These are phyloP conservation scores for Trachelus iudaicus DNA, from an alignment of 2,888 invertebrate species.

Conservation along the genomic window DNA sequence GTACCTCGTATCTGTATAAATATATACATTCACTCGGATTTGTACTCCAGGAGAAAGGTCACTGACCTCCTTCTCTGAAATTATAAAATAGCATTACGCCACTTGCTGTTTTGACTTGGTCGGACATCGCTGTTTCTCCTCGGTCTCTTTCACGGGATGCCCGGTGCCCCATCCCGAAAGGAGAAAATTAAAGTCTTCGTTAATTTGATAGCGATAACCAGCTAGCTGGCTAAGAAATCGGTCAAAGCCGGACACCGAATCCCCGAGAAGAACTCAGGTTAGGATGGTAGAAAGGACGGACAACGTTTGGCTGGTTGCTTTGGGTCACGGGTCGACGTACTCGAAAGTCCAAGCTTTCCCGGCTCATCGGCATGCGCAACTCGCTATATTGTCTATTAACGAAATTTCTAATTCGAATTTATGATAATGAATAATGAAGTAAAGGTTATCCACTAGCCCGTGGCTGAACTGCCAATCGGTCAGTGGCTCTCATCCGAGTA, in stretches of 20 bases:
- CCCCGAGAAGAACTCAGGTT: neutral
- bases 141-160: neutral
- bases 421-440: slow-evolving; percentile 43
- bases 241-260: neutral
- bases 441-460: slow-evolving; percentile 15
- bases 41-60: slow-evolving; percentile 25
- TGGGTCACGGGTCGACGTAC: slow-evolving; percentile 52
- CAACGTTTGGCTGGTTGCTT: slow-evolving; percentile 19
- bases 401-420: slow-evolving; percentile 58
- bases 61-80: slow-evolving; percentile 33
- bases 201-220: neutral
- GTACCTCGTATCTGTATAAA: neutral
- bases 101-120: slow-evolving; percentile 15
- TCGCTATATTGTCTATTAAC: slow-evolving; percentile 49
- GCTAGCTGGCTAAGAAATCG: neutral
- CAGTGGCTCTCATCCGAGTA: neutral
- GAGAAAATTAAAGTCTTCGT: neutral
- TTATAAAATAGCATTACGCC: slow-evolving; percentile 49
- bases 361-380: slow-evolving; percentile 47
- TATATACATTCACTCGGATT: slow-evolving; percentile 23
- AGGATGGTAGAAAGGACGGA: slow-evolving; percentile 5
- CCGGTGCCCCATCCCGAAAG: neutral
- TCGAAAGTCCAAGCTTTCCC: slow-evolving; percentile 62
- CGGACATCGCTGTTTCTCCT: neutral
- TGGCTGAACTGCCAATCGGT: neutral